Evolutionary conservation across 2,797 vertebrate species (phyloP).

Genomic region (Cichlasoma orientale): DNA sequence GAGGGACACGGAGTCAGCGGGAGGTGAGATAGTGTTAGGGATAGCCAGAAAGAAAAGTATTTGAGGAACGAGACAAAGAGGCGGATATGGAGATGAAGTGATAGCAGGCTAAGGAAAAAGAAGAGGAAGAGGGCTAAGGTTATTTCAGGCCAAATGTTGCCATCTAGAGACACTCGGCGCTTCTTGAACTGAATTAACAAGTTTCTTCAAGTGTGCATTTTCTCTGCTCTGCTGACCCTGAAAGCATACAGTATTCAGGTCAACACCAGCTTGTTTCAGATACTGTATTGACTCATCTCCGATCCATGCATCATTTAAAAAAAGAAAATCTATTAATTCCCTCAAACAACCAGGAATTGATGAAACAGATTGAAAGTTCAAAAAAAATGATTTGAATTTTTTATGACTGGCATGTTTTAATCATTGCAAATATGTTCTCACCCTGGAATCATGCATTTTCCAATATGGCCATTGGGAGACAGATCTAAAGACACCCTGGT

Average conservation of each 20-base stretch:
- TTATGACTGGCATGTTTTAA: slow-evolving; percentile 61
- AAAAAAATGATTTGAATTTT: slow-evolving; percentile 52
- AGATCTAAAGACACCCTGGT: slow-evolving; percentile 60
- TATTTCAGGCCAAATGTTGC: slow-evolving; percentile 50
- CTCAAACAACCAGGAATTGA: slow-evolving; percentile 41
- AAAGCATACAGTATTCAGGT: slow-evolving; percentile 40
- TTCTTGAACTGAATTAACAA: slow-evolving; percentile 22
- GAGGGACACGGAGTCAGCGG: slow-evolving; percentile 44
- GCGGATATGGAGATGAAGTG: slow-evolving; percentile 16
- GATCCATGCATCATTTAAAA: slow-evolving; percentile 55
- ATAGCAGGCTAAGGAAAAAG: background rate
- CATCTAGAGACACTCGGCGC: slow-evolving; percentile 24
- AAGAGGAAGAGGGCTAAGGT: slow-evolving; percentile 14
- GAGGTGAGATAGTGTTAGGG: slow-evolving; percentile 50
- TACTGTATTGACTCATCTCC: slow-evolving; percentile 45
- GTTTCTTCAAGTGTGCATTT: slow-evolving; percentile 34
- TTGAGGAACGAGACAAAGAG: slow-evolving; percentile 47
- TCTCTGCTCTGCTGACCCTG: slow-evolving; percentile 37
- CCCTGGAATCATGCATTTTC: slow-evolving; percentile 37
- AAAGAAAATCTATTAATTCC: slow-evolving; percentile 49
- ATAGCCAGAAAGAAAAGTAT: slow-evolving; percentile 30
- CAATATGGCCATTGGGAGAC: slow-evolving; percentile 45
- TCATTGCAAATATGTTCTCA: slow-evolving; percentile 62
- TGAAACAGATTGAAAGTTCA: slow-evolving; percentile 46
- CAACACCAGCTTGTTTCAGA: slow-evolving; percentile 31